phyloP scores from a whole-genome alignment of 2,113 vertebrate genomes.

The Proterorhinus semilunaris region DNA sequence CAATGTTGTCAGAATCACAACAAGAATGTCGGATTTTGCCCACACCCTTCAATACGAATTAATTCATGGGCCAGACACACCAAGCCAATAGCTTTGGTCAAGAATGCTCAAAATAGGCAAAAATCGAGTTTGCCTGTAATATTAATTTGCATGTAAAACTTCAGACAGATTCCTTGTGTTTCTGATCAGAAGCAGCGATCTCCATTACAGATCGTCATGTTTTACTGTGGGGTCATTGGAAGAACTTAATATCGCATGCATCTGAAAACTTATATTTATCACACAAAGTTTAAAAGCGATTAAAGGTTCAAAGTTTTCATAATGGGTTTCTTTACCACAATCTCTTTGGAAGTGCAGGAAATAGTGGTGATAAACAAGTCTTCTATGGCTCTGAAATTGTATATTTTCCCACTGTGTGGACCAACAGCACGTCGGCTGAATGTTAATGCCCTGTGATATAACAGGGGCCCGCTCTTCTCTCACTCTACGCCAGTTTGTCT shows the following conservation, averaged over 20 bases:
- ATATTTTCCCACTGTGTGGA: slow-evolving; percentile 41
- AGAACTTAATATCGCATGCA: background rate
- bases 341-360: slow-evolving; percentile 36
- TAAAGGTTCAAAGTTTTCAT: slow-evolving; percentile 8
- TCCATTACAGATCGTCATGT: background rate
- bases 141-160: background rate
- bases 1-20: too few relatives aligned
- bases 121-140: background rate
- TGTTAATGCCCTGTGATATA: slow-evolving; percentile 49
- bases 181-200: background rate
- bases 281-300: slow-evolving; percentile 12
- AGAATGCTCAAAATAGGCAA: background rate
- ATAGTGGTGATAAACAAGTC: slow-evolving; percentile 56
- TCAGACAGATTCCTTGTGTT: too few relatives aligned
- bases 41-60: too few relatives aligned
- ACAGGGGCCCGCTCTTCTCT: slow-evolving; percentile 52
- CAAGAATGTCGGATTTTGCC: too few relatives aligned
- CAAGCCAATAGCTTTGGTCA: slow-evolving; percentile 5
- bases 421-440: slow-evolving; percentile 36
- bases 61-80: too few relatives aligned
- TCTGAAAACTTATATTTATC: background rate
- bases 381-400: slow-evolving; percentile 53
- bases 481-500: slow-evolving; percentile 20
- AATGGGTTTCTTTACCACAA: slow-evolving; percentile 28
- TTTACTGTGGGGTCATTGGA: background rate